Base-by-base conservation (phyloP, 2,888 invertebrate species). In the Acronicta psi region DNA sequence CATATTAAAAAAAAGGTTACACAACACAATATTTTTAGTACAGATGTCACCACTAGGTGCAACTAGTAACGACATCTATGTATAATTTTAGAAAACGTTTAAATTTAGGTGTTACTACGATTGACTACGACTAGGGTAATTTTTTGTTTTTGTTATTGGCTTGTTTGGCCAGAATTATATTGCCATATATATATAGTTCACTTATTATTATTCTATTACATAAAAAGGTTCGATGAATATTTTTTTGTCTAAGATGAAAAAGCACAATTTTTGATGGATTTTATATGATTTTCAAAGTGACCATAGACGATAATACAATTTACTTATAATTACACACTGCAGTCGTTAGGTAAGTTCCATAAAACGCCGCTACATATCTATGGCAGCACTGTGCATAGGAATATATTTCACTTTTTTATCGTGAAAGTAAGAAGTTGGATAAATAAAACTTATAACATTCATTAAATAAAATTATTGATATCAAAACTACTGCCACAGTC, bases 331-430 rank as follows among this genome's bases (percentile, higher is more conserved):
- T 73, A 73, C 54, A 73, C 70, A 73, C 54, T 73, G 77, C 74
- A 73, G 74, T 76, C 69, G 66, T 49, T 59, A 61, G 29, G 38
- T 61, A 67, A 73, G 59, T 76, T 70, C 54, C 55, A 55, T 47
- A 43, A 58, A 56, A 59, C 34, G 55, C 43, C 46, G 54, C 59
- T 70, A 61, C 42, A 44, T 73, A 47, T 67, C 63, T 76, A 76
- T 76, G 74, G 74, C 74, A 74, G 77, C 42, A 59, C 51, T 71
- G 76, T 69, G 66, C 62, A 62, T 29, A 56, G 46, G 54, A 71
- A 41, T 45, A 38, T 40, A 5, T 17, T 29, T 6, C 18, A 17
- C 10, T 29, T 2, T 3, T 29, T 11, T 29, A 29, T 29, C 29
- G 29, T 29, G 29, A 29, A 29, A 29, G 11, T 29, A 11, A 29